Evolutionary conservation across 2,797 vertebrate genomes (phyloP).

Genomic region (Clarias fuscus): DNA sequence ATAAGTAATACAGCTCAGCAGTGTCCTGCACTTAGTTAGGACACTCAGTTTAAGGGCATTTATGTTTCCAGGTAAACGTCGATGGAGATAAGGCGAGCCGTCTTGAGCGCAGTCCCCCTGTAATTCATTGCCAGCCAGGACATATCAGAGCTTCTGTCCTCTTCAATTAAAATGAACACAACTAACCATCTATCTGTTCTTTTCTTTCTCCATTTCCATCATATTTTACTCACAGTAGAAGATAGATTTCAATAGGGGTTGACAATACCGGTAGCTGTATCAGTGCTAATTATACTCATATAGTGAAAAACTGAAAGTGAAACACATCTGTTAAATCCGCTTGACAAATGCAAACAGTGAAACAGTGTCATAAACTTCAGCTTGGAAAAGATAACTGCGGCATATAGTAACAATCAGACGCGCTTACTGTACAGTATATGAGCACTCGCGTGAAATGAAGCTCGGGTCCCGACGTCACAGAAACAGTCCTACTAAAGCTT

Average conservation of each 20-base stretch:
- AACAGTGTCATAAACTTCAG: no score
- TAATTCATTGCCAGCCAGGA: not conserved
- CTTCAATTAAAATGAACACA: not conserved
- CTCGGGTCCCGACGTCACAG: no score
- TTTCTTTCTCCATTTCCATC: not conserved
- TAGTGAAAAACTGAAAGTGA: no score
- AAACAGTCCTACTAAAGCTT: no score
- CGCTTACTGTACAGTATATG: no score
- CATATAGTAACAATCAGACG: no score
- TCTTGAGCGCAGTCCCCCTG: not conserved
- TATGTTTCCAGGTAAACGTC: not conserved
- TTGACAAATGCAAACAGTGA: no score
- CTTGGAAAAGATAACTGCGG: no score
- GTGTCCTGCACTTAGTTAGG: not conserved
- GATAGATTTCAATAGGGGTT: not conserved
- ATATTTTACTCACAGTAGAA: not conserved
- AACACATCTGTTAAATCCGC: no score
- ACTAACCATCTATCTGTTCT: not conserved
- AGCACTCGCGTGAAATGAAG: no score
- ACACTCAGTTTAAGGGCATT: not conserved
- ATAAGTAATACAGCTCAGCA: not conserved
- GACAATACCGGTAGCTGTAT: no score
- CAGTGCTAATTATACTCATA: no score
- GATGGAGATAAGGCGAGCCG: not conserved
- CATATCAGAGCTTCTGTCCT: conserved; percentile 3